Base-by-base conservation (phyloP, 2,888 invertebrate genomes). In the Kuschelorhynchus macadamiae region DNA sequence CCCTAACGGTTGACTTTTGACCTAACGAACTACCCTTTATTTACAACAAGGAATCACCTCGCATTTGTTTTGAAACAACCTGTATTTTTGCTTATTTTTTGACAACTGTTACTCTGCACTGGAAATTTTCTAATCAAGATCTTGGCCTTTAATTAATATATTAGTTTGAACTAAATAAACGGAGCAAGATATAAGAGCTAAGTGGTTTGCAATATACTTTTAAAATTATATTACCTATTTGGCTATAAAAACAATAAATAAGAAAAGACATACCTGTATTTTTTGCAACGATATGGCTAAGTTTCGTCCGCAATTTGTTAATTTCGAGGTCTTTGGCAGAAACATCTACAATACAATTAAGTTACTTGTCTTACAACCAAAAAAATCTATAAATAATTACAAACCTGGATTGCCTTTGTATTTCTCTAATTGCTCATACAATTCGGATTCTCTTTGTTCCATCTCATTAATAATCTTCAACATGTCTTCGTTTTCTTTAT, bases 401-500 rank as follows among this genome's bases (percentile, higher is more conserved):
- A 8, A 47, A 21, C 47, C 12, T 17, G 7, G 5, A 25, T 25
- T 7, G 32, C 17, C 16, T 17, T 18, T 52, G 50, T 3, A 41
- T 9, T 14, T 49, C 14, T 41, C 21, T 16, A 60, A 60, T 7
- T 59, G 33, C 18, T 59, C n/a, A 21, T 18, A 47, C 21, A 49
- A 25, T 1, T 59, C 59, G 9, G n/a, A 20, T n/a, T 21, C 46
- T 5, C 16, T n/a, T 11, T 47, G 0, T 36, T 59, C 59, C 16
- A 39, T 5, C 20, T 21, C 39, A 11, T 17, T 39, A 1, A 59
- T 49, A 1, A 21, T 36, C 3, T 42, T 49, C n/a, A 61, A 25
- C 50, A 50, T 50, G 18, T 50, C 50, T 42, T 61, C 50, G 17
- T 61, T 61, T 11, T 50, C 60, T 2, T 50, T 39, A n/a, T 61